Evolutionary conservation across 2,113 vertebrate species (phyloP).

Genomic region (Zosterops hypoxanthus): DNA sequence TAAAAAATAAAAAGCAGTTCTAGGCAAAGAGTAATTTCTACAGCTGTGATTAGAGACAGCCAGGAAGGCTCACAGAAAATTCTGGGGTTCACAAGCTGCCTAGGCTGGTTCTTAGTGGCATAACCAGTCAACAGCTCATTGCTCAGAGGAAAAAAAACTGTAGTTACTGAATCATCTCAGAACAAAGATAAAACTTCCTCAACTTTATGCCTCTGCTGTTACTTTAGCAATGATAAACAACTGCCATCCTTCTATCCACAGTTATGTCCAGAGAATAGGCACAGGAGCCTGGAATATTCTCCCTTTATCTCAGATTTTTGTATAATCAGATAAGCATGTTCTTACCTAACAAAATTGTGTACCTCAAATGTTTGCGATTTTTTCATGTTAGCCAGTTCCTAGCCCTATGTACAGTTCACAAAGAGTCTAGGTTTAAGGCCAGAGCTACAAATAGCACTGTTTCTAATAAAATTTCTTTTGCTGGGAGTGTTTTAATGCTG

Average conservation of each 20-base stretch:
- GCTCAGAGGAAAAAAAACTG: fast-evolving
- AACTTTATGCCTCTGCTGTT: neutral
- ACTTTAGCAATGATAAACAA: neutral
- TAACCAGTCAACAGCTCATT: neutral
- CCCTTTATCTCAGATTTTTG: neutral
- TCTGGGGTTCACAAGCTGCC: neutral
- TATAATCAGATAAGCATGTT: fast-evolving
- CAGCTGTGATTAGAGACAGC: neutral
- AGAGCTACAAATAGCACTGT: neutral
- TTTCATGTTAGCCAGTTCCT: neutral
- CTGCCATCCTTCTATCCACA: neutral
- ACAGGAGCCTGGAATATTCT: neutral
- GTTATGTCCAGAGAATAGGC: neutral
- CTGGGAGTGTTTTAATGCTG: neutral
- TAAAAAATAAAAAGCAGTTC: neutral
- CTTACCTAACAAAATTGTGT: neutral
- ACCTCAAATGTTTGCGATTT: neutral
- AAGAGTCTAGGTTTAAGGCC: neutral
- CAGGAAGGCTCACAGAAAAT: neutral
- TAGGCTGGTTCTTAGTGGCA: neutral
- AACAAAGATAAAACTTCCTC: neutral
- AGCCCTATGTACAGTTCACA: fast-evolving
- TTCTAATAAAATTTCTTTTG: neutral
- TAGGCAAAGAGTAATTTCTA: neutral
- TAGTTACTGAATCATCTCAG: neutral